Percentiles rank a stretch among this genome's conserved stretches.
phyloP scores from a whole-genome alignment of 2,888 invertebrate species.

The Fragum whitleyi region DNA sequence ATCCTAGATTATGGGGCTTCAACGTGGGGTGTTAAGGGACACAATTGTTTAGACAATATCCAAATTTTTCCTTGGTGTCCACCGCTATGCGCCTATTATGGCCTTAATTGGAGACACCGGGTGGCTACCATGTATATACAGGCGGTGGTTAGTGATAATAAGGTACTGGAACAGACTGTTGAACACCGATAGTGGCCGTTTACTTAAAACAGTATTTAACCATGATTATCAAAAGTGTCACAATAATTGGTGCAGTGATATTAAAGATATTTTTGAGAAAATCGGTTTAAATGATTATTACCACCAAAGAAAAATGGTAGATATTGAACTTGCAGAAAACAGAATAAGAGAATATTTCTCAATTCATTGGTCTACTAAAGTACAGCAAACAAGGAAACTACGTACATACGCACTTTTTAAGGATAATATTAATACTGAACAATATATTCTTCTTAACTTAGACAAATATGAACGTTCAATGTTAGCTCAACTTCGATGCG shows the following conservation, averaged over 20 bases:
- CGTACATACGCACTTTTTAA: constrained; percentile 31
- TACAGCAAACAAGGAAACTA: constrained; percentile 15
- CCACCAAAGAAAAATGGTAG: background rate
- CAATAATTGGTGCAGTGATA: constrained; percentile 36
- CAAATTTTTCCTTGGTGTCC: constrained; percentile 49
- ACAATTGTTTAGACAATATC: constrained; percentile 28
- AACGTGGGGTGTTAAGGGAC: constrained; percentile 42
- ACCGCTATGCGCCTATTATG: constrained; percentile 26
- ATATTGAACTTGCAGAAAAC: background rate
- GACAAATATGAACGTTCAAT: constrained; percentile 18
- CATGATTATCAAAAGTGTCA: constrained; percentile 15
- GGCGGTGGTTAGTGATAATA: constrained; percentile 40
- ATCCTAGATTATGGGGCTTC: constrained; percentile 10
- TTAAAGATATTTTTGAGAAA: background rate
- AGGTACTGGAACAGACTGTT: constrained; percentile 45
- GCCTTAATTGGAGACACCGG: constrained; percentile 44
- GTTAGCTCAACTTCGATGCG: constrained; percentile 33
- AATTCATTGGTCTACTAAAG: background rate
- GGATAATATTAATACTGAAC: background rate
- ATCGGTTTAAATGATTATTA: background rate
- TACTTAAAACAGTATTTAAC: constrained; percentile 22
- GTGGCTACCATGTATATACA: constrained; percentile 37
- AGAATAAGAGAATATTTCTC: constrained; percentile 8
- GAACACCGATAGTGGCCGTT: constrained; percentile 2
- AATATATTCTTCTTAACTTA: constrained; percentile 16